phyloP scores from a whole-genome alignment of 2,797 vertebrate species.

The Sebastes goodei region DNA sequence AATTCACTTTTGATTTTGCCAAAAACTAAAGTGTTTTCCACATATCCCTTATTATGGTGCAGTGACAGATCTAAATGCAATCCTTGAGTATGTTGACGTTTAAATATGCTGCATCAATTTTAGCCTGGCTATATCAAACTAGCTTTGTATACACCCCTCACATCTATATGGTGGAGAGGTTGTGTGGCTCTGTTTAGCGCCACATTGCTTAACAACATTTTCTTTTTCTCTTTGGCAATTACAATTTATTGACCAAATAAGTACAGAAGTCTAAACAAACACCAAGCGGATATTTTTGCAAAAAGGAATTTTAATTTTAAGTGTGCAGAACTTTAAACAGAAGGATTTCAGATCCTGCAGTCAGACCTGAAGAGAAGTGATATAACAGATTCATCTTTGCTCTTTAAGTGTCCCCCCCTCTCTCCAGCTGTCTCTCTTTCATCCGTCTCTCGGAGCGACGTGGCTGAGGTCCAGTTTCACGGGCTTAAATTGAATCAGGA shows the following conservation, averaged over 20 bases:
- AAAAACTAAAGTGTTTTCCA: too few relatives aligned
- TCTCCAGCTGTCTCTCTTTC: conserved; percentile 40
- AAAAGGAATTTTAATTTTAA: background rate
- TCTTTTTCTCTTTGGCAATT: background rate
- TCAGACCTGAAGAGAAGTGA: conserved; percentile 22
- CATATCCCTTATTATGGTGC: too few relatives aligned
- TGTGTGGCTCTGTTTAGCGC: background rate
- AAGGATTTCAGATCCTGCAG: background rate
- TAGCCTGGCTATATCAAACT: background rate
- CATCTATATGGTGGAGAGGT: background rate
- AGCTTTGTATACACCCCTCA: background rate
- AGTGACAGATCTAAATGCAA: background rate
- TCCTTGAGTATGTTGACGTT: background rate
- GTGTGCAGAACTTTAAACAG: background rate
- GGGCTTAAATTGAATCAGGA: conserved; percentile 81
- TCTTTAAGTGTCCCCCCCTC: background rate
- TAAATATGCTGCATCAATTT: too few relatives aligned
- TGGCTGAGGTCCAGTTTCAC: conserved; percentile 74
- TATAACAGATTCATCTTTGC: conserved; percentile 34
- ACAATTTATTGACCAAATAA: background rate
- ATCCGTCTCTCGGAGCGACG: conserved; percentile 30
- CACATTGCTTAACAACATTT: background rate
- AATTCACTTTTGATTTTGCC: too few relatives aligned
- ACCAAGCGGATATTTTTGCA: background rate
- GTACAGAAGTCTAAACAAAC: background rate